Evolutionary conservation across 2,113 vertebrate genomes (phyloP).

Genomic region (Rattus norvegicus): GRCr8 NC_086019.1:49198001-49198500

Average conservation of each 20-base stretch:
- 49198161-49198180: background rate
- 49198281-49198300: background rate
- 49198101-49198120: background rate
- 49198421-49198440: background rate
- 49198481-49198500: no score
- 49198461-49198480: background rate
- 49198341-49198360: background rate
- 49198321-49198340: background rate
- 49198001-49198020: constrained; percentile 20
- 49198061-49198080: background rate
- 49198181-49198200: background rate
- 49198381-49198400: background rate
- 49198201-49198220: background rate
- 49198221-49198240: background rate
- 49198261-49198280: background rate
- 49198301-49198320: background rate
- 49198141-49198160: background rate
- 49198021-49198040: constrained; percentile 9
- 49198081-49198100: background rate
- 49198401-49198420: background rate
- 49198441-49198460: background rate
- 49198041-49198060: background rate
- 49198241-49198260: background rate
- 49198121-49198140: background rate
- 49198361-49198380: background rate